These are phyloP conservation scores for Ligdia adustata DNA, from an alignment of 2,888 invertebrate genomes.

Conservation along the genomic window DNA sequence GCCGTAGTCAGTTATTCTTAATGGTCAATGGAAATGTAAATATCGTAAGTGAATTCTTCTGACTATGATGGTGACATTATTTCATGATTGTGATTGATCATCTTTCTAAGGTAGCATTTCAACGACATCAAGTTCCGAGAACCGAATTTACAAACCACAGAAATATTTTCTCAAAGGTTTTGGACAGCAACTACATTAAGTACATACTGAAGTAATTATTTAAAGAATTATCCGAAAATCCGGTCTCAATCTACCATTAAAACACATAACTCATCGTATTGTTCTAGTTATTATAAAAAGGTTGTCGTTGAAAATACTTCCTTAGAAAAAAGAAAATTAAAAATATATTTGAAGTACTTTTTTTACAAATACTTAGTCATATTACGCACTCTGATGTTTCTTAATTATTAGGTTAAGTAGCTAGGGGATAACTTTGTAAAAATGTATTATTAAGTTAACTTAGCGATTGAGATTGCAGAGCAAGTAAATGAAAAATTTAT, in stretches of 20 bases:
- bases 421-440: slow-evolving; percentile 8
- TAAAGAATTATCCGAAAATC: too few species aligned
- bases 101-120: slow-evolving; percentile 7
- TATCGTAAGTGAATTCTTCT: slow-evolving; percentile 8
- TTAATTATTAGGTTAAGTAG: slow-evolving; percentile 7
- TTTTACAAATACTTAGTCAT: slow-evolving; percentile 9
- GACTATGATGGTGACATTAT: slow-evolving; percentile 1
- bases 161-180: too few species aligned
- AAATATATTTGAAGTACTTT: neutral
- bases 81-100: slow-evolving; percentile 1
- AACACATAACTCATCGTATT: too few species aligned
- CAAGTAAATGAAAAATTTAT: neutral
- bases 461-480: slow-evolving; percentile 2
- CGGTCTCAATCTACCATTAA: too few species aligned
- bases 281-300: too few species aligned
- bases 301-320: slow-evolving; percentile 1
- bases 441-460: slow-evolving; percentile 1
- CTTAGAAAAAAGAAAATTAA: neutral
- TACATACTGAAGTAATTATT: too few species aligned
- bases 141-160: neutral
- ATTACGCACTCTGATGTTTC: slow-evolving; percentile 8
- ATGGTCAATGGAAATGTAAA: slow-evolving; percentile 10
- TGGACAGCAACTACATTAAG: too few species aligned
- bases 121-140: neutral
- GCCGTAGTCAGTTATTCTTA: slow-evolving; percentile 7